Conservation (phyloP, 2,888 invertebrate species). For the Agriopis marginaria region DNA sequence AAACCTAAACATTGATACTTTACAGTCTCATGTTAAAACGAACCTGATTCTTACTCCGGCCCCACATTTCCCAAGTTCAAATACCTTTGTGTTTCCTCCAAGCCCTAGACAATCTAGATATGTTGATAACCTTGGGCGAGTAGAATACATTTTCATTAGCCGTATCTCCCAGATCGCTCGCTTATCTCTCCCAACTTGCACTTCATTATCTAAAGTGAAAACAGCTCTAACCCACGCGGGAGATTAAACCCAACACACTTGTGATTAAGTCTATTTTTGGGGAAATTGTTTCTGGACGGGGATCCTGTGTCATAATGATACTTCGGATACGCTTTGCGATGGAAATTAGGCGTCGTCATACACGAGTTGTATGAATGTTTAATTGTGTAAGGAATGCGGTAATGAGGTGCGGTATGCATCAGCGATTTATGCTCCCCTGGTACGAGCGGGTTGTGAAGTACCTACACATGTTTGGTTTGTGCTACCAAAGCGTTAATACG, state of each 20-base stretch:
- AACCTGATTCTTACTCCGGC: background rate
- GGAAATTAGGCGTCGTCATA: conserved; percentile 47
- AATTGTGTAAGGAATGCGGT: conserved; percentile 39
- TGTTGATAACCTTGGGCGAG: conserved; percentile 29
- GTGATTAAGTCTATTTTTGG: conserved; percentile 15
- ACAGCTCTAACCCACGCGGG: conserved; percentile 22
- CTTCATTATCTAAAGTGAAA: conserved; percentile 40
- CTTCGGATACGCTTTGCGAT: conserved; percentile 47
- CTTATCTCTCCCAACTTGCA: conserved; percentile 37
- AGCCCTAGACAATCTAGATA: conserved; percentile 34
- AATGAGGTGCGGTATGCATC: conserved; percentile 38
- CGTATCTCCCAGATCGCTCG: conserved; percentile 26
- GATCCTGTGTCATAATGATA: conserved; percentile 44
- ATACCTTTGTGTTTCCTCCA: conserved; percentile 3
- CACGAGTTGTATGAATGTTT: conserved; percentile 44
- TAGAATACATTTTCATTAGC: conserved; percentile 31
- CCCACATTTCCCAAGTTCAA: background rate
- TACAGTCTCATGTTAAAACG: conserved; percentile 10
- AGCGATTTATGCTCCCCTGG: conserved; percentile 12
- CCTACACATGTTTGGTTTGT: background rate
- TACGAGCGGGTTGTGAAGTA: background rate
- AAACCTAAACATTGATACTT: background rate
- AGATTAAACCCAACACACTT: conserved; percentile 21
- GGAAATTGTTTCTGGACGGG: background rate
- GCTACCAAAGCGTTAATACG: background rate